phyloP scores from a whole-genome alignment of 2,888 invertebrate species.

The Agrotis segetum region DNA sequence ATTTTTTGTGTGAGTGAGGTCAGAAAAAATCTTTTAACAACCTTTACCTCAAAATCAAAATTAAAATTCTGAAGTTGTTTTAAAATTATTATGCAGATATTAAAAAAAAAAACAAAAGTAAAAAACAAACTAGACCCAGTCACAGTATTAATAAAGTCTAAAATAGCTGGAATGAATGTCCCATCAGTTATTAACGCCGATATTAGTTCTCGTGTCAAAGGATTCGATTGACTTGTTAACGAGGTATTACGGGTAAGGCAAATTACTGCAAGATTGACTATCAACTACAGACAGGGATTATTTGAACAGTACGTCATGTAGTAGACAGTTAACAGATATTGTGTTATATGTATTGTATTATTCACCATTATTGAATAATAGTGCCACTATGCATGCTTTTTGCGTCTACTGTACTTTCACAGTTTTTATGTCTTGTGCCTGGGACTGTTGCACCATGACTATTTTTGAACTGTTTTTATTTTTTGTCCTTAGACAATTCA shows the following conservation, averaged over 20 bases:
- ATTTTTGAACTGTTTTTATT: no score
- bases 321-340: constrained; percentile 11
- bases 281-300: constrained; percentile 26
- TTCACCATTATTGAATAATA: no score
- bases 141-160: constrained; percentile 10
- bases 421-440: no score
- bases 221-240: constrained; percentile 62
- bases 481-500: no score
- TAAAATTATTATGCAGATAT: neutral
- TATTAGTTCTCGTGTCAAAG: constrained; percentile 60
- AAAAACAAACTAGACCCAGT: neutral
- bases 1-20: no score
- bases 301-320: constrained; percentile 32
- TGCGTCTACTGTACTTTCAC: no score
- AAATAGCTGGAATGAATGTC: constrained; percentile 39
- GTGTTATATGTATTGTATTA: neutral
- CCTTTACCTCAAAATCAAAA: no score
- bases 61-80: no score
- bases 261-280: constrained; percentile 59
- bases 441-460: no score
- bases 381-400: neutral
- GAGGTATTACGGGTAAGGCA: constrained; percentile 52
- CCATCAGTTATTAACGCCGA: constrained; percentile 54
- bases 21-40: no score
- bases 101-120: neutral